A percentile compares a stretch with the other conserved stretches of the same genome.
phyloP scores from a whole-genome alignment of 2,888 invertebrate genomes.

The Ichneumoninae sp. region DNA sequence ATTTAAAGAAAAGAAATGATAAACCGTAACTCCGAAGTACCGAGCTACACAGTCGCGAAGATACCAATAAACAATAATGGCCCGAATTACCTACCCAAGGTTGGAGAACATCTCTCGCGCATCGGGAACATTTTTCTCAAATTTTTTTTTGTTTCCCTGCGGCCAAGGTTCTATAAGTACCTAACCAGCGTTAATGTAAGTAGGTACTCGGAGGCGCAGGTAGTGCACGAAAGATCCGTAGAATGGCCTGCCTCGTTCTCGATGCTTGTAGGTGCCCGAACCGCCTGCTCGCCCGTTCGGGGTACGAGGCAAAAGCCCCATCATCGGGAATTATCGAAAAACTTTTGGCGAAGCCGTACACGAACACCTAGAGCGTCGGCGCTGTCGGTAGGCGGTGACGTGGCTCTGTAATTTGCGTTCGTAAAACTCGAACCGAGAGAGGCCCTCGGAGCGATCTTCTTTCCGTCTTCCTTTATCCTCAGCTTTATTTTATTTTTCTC shows the following conservation, averaged over 20 bases:
- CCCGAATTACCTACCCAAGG: conserved; percentile 6
- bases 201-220: conserved; percentile 40
- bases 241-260: background rate
- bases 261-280: conserved; percentile 25
- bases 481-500: conserved; percentile 40
- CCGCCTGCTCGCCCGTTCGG: conserved; percentile 12
- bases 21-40: background rate
- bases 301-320: conserved; percentile 58
- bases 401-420: conserved; percentile 84
- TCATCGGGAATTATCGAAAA: conserved; percentile 59
- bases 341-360: conserved; percentile 37
- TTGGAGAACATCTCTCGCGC: background rate
- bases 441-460: conserved; percentile 60
- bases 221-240: conserved; percentile 11
- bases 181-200: conserved; percentile 42
- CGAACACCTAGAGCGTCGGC: conserved; percentile 76
- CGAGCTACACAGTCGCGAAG: background rate
- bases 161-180: conserved; percentile 29
- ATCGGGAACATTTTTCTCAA: conserved; percentile 20
- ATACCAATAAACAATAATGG: conserved; percentile 38
- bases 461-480: conserved; percentile 39
- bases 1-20: background rate
- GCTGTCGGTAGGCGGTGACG: conserved; percentile 79
- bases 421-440: conserved; percentile 76
- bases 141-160: conserved; percentile 15